phyloP scores from a whole-genome alignment of 2,113 vertebrate species.

The Charina bottae region DNA sequence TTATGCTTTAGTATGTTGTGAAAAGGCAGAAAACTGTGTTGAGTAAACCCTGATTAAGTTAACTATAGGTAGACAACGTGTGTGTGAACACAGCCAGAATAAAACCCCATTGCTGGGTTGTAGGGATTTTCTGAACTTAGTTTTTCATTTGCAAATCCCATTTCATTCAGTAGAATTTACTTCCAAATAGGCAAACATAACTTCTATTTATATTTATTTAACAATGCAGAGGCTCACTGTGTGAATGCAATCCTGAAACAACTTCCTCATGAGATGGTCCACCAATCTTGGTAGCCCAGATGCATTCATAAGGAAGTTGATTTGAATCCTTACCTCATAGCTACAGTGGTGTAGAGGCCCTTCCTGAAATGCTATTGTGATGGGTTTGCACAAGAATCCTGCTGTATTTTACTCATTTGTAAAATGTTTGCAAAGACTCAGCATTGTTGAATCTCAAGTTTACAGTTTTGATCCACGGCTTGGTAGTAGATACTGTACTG shows the following conservation, averaged over 20 bases:
- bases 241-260: neutral
- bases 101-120: too few species aligned
- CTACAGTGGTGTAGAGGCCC: neutral
- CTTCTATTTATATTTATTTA: neutral
- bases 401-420: neutral
- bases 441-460: neutral
- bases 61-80: too few species aligned
- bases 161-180: neutral
- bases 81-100: too few species aligned
- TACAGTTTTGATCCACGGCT: neutral
- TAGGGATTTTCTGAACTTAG: too few species aligned
- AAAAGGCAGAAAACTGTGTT: too few species aligned
- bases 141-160: too few species aligned
- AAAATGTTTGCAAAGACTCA: neutral
- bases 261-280: neutral
- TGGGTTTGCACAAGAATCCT: neutral
- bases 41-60: too few species aligned
- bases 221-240: neutral
- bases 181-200: neutral
- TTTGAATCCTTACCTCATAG: neutral
- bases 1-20: too few species aligned
- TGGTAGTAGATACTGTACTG: too few species aligned
- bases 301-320: neutral
- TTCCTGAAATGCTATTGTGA: neutral
- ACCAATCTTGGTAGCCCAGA: neutral